Evolutionary conservation across 2,888 invertebrate genomes (phyloP), one percentile per base, ranked within the genome.

Genomic region (Perdita meconis): DNA sequence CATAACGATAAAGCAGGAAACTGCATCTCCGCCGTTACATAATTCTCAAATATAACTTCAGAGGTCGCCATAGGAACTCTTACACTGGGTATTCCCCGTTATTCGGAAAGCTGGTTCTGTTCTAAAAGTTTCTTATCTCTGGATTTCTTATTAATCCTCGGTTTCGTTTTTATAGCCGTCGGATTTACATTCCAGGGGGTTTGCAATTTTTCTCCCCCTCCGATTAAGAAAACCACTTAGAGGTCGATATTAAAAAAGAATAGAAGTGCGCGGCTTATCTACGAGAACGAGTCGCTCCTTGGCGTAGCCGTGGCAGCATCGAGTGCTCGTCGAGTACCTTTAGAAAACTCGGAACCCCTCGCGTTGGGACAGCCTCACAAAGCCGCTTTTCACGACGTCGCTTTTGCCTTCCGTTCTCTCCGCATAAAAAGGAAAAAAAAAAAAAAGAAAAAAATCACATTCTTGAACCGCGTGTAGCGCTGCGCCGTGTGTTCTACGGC

Each of bases 381-480:
- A 85, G 84, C 87, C 78, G 85, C 89, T 85, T 89, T 87, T 88
- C 85, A 86, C 81, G 77, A 71, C 82, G 84, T 86, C 81, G 80
- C 84, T 83, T 85, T 88, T 84, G 42, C 77, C 80, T 80, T 80
- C 55, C 78, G 75, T 78, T 80, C 74, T 78, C 78, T 81, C 78
- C 47, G 63, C 74, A 55, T 63, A 75, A 66, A 67, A 69, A 65
- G 22, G 34, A n/a, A n/a, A n/a, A n/a, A n/a, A n/a, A n/a, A n/a
- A n/a, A 24, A n/a, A 30, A 53, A 34, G 36, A 38, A 61, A 30
- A 72, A 47, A 75, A 69, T 70, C 53, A 67, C 50, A 74, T 59
- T 65, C 65, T 55, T 71, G 70, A 50, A 38, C 53, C 30, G 50
- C 67, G 47, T 19, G 42, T 30, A 74, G 59, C 51, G 53, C 34